A percentile compares a stretch with the other conserved stretches of the same genome.
Evolutionary conservation across 2,888 invertebrate genomes (phyloP).

Genomic region (Hydropsyche betteni): DNA sequence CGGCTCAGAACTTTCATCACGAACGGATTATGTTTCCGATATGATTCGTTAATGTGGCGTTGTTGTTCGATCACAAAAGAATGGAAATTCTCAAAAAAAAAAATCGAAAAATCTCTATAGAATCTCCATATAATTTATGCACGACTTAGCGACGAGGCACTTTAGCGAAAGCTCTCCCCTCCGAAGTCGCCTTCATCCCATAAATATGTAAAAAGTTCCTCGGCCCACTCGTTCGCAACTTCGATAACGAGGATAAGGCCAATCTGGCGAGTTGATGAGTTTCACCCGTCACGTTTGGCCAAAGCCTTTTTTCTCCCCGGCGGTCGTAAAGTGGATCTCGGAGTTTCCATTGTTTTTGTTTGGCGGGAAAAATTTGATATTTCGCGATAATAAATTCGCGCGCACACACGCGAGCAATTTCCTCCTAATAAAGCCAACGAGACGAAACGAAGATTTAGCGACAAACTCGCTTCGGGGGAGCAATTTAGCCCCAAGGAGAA

Average conservation of each 20-base stretch:
- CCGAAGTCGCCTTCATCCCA: constrained; percentile 22
- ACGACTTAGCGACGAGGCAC: constrained; percentile 27
- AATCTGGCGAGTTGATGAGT: constrained; percentile 27
- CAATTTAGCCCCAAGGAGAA: too few relatives aligned
- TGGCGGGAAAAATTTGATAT: too few relatives aligned
- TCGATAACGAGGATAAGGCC: constrained; percentile 26
- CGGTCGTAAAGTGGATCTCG: too few relatives aligned
- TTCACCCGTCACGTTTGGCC: constrained; percentile 11
- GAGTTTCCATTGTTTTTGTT: too few relatives aligned
- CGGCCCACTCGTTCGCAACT: constrained; percentile 16
- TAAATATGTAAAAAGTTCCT: constrained; percentile 30
- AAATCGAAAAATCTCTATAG: neutral
- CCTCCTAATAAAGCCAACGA: too few relatives aligned
- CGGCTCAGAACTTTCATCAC: neutral
- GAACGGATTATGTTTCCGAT: neutral
- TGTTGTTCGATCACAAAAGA: neutral
- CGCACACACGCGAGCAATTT: too few relatives aligned
- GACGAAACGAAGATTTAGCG: too few relatives aligned
- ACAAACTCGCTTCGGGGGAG: too few relatives aligned
- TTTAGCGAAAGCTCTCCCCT: constrained; percentile 1
- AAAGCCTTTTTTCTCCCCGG: too few relatives aligned
- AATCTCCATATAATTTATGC: constrained; percentile 29
- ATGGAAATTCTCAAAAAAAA: neutral
- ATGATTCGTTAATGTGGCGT: neutral
- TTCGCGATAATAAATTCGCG: too few relatives aligned